These are phyloP conservation scores for Conomelus anceps DNA, from an alignment of 2,888 invertebrate species.

Conservation along the genomic window DNA sequence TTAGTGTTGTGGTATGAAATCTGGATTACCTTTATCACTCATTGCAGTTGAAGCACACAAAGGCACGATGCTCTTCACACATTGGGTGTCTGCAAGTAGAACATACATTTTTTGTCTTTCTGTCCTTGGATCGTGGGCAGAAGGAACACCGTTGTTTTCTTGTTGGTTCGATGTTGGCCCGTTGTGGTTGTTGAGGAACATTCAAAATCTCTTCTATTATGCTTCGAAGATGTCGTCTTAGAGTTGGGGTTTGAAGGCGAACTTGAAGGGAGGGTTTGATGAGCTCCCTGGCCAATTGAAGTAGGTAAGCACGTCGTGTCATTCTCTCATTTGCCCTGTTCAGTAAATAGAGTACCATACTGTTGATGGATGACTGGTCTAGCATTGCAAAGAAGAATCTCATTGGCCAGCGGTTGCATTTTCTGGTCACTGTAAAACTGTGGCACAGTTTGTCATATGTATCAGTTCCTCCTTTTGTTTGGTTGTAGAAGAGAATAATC, in stretches of 20 bases:
- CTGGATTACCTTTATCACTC: too few species aligned
- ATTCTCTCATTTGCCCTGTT: not conserved
- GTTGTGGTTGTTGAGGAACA: constrained; percentile 1
- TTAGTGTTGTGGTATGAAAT: too few species aligned
- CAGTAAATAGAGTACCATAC: not conserved
- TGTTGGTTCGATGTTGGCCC: not conserved
- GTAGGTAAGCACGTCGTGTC: not conserved
- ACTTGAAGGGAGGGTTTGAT: not conserved
- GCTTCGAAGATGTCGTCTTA: not conserved
- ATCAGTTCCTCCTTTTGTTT: constrained; percentile 36
- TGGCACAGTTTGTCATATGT: constrained; percentile 34
- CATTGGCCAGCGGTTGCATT: constrained; percentile 35
- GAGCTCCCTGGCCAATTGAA: constrained; percentile 6
- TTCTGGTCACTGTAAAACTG: constrained; percentile 27
- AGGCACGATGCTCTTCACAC: constrained; percentile 1
- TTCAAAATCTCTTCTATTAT: not conserved
- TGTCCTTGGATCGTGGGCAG: constrained; percentile 5
- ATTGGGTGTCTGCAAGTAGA: constrained; percentile 1
- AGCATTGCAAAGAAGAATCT: constrained; percentile 34
- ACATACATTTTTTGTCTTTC: constrained; percentile 12
- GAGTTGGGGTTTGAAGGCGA: not conserved
- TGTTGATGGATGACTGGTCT: constrained; percentile 33
- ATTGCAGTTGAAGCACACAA: not conserved
- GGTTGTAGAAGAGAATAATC: constrained; percentile 33
- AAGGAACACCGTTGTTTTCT: not conserved